A percentile compares a stretch with the other conserved stretches of the same genome.
Evolutionary conservation across 1,140 invertebrate species (phyloP).

Genomic region (Limonius californicus): DNA sequence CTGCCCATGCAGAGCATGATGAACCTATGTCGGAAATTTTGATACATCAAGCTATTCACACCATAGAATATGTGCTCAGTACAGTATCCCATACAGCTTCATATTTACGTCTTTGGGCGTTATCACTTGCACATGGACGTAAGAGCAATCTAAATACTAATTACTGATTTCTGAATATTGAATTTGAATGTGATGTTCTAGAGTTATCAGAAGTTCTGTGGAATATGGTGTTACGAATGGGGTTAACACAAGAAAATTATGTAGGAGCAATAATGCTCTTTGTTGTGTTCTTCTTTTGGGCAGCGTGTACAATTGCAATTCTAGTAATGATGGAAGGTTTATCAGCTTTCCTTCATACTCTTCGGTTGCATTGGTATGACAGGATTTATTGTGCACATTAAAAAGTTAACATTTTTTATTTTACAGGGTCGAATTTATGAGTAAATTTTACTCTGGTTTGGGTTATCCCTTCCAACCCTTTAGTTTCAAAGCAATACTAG

Average conservation of each 20-base stretch:
- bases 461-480: conserved; percentile 92
- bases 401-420: no score
- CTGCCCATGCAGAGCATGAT: conserved; percentile 47
- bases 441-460: conserved; percentile 90
- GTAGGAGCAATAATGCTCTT: conserved; percentile 64
- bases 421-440: conserved; percentile 95
- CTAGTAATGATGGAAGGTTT: conserved; percentile 91
- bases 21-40: conserved; percentile 82
- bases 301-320: conserved; percentile 79
- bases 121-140: conserved; percentile 93
- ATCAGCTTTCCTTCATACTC: conserved; percentile 80
- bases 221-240: conserved; percentile 76
- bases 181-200: conserved; percentile 47
- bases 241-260: conserved; percentile 61
- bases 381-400: no score
- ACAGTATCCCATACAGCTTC: conserved; percentile 96
- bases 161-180: no score
- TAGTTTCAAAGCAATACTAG: conserved; percentile 84
- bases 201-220: conserved; percentile 90
- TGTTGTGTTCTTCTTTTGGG: conserved; percentile 80
- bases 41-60: conserved; percentile 92
- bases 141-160: conserved; percentile 46
- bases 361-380: conserved; percentile 79
- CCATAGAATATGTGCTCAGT: conserved; percentile 94
- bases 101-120: conserved; percentile 93